Conservation (phyloP, 1,140 invertebrate genomes). For the Platorchestia sp. region DNA sequence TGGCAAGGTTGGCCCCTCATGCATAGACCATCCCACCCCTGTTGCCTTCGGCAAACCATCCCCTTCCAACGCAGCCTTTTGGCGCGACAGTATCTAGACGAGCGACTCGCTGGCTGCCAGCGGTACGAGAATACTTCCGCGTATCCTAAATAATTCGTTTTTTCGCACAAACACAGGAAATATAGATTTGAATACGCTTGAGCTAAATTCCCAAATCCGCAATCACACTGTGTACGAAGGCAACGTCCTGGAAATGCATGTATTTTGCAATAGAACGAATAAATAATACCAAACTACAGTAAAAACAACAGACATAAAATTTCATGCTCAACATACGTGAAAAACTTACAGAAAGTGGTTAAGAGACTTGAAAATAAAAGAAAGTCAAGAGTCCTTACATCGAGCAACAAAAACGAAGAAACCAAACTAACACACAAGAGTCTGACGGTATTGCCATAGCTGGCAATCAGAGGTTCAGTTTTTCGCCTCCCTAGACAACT, state of each 20-base stretch:
- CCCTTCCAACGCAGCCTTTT: slow-evolving; percentile 38
- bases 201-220: too few species aligned
- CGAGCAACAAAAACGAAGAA: not conserved
- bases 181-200: not conserved
- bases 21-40: slow-evolving; percentile 4
- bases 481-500: slow-evolving; percentile 35
- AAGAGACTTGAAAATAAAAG: not conserved
- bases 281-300: not conserved
- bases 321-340: not conserved
- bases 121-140: slow-evolving; percentile 11
- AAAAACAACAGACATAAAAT: not conserved
- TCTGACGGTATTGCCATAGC: not conserved
- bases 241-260: not conserved
- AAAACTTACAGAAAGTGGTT: not conserved
- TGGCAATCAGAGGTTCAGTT: slow-evolving; percentile 5
- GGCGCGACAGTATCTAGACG: slow-evolving; percentile 50
- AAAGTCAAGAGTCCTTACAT: not conserved
- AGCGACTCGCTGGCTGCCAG: not conserved
- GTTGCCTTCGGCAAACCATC: slow-evolving; percentile 9
- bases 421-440: not conserved
- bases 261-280: not conserved
- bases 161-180: not conserved
- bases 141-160: not conserved
- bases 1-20: not conserved
- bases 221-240: not conserved